A percentile compares a stretch with the other conserved stretches of the same genome.
Conservation (phyloP, 2,797 vertebrate species). For the Menidia menidia region DNA sequence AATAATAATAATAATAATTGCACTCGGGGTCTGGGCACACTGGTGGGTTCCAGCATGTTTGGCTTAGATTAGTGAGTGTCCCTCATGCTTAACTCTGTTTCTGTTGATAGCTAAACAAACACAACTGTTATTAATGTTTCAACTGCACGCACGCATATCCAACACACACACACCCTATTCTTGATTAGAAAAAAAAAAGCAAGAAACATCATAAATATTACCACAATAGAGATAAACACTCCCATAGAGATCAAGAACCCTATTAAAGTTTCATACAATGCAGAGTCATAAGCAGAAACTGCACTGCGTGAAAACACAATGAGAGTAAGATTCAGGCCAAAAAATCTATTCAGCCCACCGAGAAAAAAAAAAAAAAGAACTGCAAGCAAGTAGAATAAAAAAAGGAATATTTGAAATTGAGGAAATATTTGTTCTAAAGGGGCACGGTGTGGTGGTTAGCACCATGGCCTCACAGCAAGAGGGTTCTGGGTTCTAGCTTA, state of each 20-base stretch:
- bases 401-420: not conserved
- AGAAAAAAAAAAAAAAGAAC: constrained; percentile 1
- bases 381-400: not conserved
- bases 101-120: constrained; percentile 28
- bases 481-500: no score
- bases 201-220: not conserved
- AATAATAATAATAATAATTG: constrained; percentile 6
- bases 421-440: not conserved
- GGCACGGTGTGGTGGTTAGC: no score
- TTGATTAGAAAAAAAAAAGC: constrained; percentile 1
- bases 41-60: constrained; percentile 1
- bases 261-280: constrained; percentile 32
- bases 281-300: constrained; percentile 17
- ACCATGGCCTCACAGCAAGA: no score
- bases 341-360: not conserved
- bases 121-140: constrained; percentile 42
- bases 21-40: not conserved
- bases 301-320: constrained; percentile 20
- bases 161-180: constrained; percentile 3
- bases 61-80: constrained; percentile 22
- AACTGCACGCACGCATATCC: constrained; percentile 11
- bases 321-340: not conserved
- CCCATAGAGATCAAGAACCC: constrained; percentile 5
- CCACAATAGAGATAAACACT: constrained; percentile 32
- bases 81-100: constrained; percentile 20